These are phyloP conservation scores for Motacilla tschutschensis DNA, from an alignment of 2,113 vertebrate genomes.

Conservation along the genomic window DNA sequence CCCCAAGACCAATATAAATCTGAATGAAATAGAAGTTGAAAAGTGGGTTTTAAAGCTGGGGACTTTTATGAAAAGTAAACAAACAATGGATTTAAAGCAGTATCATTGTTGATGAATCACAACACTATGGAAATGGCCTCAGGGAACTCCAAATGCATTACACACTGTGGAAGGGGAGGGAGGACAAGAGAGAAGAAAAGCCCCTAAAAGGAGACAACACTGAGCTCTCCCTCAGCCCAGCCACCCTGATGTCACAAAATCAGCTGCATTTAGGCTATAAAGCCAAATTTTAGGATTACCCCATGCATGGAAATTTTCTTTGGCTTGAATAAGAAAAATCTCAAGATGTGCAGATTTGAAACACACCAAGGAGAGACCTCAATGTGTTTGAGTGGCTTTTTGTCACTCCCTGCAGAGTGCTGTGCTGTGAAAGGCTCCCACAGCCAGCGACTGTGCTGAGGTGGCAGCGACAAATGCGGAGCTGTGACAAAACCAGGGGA, in stretches of 20 bases:
- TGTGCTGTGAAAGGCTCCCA: accelerated
- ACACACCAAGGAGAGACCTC: background rate
- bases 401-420: background rate
- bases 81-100: background rate
- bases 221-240: background rate
- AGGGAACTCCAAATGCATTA: background rate
- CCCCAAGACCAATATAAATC: background rate
- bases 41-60: background rate
- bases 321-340: background rate
- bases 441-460: accelerated
- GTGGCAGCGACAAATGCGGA: accelerated
- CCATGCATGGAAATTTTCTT: background rate
- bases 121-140: background rate
- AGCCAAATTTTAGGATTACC: background rate
- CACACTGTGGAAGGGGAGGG: accelerated
- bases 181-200: background rate
- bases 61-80: background rate
- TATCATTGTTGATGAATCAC: background rate
- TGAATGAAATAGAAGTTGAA: background rate
- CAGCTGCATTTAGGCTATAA: accelerated
- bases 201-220: background rate
- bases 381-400: background rate
- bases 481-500: background rate
- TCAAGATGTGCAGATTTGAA: background rate
- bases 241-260: background rate